These are phyloP conservation scores for Dendronephthya gigantea DNA, from an alignment of 64 coral and sea anemone species.

Conservation along the genomic window DNA sequence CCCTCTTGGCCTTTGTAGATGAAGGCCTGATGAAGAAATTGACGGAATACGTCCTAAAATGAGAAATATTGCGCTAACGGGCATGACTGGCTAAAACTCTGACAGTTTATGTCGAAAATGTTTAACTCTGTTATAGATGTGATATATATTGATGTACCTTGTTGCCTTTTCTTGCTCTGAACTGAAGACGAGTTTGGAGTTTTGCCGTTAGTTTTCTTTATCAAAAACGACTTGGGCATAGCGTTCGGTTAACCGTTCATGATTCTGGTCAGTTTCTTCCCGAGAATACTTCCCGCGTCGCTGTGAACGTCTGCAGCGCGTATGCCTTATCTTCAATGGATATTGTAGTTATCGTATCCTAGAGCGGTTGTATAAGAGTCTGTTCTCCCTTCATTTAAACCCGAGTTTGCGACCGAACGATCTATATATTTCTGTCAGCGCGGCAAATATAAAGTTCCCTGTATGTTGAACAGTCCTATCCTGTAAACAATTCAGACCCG, in stretches of 20 bases:
- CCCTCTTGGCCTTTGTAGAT: background rate
- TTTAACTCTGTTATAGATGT: background rate
- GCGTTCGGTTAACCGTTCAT: conserved; percentile 2
- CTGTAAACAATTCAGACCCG: too few species aligned
- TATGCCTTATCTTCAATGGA: background rate
- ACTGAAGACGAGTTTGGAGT: conserved; percentile 30
- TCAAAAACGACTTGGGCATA: conserved; percentile 82
- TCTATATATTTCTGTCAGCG: too few species aligned
- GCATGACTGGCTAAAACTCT: too few species aligned
- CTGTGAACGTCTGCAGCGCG: background rate
- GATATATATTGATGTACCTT: background rate
- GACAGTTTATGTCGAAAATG: background rate
- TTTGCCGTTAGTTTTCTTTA: conserved; percentile 49
- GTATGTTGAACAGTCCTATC: too few species aligned
- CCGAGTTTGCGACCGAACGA: background rate
- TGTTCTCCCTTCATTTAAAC: background rate
- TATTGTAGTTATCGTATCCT: background rate
- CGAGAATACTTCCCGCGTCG: background rate
- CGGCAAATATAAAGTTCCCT: too few species aligned
- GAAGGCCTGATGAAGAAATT: background rate
- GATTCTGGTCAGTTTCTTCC: background rate
- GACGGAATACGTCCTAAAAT: background rate
- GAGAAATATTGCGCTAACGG: background rate
- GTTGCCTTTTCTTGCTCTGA: background rate
- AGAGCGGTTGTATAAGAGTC: background rate